Base-by-base conservation (phyloP, 2,797 vertebrate species). In the Dicrostonyx torquatus region DNA sequence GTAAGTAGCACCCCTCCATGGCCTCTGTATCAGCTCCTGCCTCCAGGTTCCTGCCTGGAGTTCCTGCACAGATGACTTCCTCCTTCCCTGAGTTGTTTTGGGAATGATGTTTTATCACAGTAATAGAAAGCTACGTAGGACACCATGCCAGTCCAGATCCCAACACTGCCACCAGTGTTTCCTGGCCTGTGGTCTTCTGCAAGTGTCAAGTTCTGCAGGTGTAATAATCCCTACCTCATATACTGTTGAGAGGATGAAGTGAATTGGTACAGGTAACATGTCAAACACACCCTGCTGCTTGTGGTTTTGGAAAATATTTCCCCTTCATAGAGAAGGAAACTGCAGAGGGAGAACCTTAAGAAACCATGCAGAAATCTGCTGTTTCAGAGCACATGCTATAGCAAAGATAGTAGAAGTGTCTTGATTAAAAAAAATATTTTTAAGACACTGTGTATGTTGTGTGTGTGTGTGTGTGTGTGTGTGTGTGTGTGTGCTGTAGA, bases 271-370 rank as follows among this genome's bases (percentile, higher is more conserved):
- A 24, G n/a, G 34, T 43, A 76, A 89, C 83, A 26, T 50, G 34
- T 66, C 91, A 75, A 58, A 84, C 88, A 45, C 43, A 37, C 5
- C 31, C 29, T 89, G 55, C 31, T n/a, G 58, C 43, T 34, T 53
- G 22, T 89, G 76, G 9, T 20, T 89, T 53, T 55, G 34, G n/a
- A 68, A 90, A 82, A 66, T 72, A 53, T 94, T 31, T 72, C 18
- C 20, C n/a, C 31, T 94, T 92, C 55, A 78, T 62, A 34, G 48
- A 70, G n/a, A 58, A 43, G 26, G 50, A 93, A 89, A 80, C 26
- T 20, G 26, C 60, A 79, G 5, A 43, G 76, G 34, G 53, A 89
- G 53, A 89, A 77, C 76, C 91, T 94, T 84, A 76, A 90, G 80
- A 85, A 94, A 83, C 58, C n/a, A 43, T 12, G 87, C 4, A 66